These are phyloP conservation scores for Drosophila guanche DNA, from an alignment of 1,140 invertebrate species.

Conservation along the genomic window DNA sequence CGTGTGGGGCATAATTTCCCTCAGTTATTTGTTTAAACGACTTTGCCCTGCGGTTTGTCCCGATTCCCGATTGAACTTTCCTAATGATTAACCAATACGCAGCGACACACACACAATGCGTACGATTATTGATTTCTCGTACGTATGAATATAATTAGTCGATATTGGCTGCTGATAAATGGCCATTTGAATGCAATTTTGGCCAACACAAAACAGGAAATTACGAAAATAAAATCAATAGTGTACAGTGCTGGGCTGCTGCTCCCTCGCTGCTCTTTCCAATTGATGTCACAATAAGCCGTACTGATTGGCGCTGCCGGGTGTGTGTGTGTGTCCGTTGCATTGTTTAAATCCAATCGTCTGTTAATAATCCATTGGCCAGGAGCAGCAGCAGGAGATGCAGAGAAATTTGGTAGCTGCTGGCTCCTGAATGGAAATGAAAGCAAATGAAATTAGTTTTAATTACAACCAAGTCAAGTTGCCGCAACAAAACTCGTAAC, in stretches of 20 bases:
- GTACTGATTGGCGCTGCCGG: constrained; percentile 46
- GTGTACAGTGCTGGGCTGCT: constrained; percentile 9
- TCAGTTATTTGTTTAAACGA: constrained; percentile 78
- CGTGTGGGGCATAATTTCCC: constrained; percentile 78
- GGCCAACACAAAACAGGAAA: constrained; percentile 34
- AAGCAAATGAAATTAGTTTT: constrained; percentile 81
- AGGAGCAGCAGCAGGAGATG: not conserved
- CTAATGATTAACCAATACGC: constrained; percentile 77
- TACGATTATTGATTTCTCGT: constrained; percentile 67
- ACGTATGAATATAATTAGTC: constrained; percentile 30
- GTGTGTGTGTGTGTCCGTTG: constrained; percentile 37
- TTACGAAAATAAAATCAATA: constrained; percentile 30
- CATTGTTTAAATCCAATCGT: constrained; percentile 64
- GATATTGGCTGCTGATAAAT: constrained; percentile 59
- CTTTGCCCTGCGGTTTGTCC: constrained; percentile 48
- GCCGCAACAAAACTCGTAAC: constrained; percentile 74
- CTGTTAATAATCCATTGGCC: constrained; percentile 59
- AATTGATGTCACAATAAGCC: constrained; percentile 47
- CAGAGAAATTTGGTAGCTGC: constrained; percentile 3
- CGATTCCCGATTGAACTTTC: constrained; percentile 31
- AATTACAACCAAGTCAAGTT: constrained; percentile 78
- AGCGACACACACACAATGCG: constrained; percentile 43
- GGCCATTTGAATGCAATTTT: constrained; percentile 44
- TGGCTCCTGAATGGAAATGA: constrained; percentile 51
- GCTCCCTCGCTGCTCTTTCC: constrained; percentile 22